Percentiles rank a stretch among this genome's conserved stretches.
These are phyloP conservation scores for Pseudopodoces humilis DNA, from an alignment of 2,113 vertebrate genomes.

Conservation along the genomic window DNA sequence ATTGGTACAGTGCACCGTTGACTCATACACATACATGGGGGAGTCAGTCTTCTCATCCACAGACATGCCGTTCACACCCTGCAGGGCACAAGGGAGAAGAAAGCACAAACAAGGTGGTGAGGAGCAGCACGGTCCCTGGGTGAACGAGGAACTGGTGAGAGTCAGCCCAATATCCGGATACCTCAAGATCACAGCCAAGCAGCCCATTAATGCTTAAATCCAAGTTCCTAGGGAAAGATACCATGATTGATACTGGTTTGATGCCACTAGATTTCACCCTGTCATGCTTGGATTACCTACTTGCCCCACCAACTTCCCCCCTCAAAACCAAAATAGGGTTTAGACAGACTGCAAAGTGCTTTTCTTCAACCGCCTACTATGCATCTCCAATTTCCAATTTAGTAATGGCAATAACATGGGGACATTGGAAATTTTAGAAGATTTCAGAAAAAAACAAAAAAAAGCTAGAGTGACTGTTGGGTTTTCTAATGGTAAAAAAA, in stretches of 20 bases:
- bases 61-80: constrained; percentile 99
- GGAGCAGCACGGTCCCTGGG: not conserved
- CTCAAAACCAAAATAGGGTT: not conserved
- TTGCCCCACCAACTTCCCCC: not conserved
- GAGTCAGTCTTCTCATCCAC: constrained; percentile 99
- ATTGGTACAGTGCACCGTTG: constrained; percentile 99
- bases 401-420: not conserved
- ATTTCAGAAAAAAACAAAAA: not conserved
- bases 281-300: not conserved
- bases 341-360: not conserved
- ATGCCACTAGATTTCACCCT: not conserved
- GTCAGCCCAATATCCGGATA: not conserved
- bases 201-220: not conserved
- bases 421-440: not conserved
- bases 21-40: constrained; percentile 99
- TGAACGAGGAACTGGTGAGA: rapidly evolving
- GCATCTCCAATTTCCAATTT: not conserved
- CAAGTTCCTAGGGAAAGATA: not conserved
- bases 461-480: not conserved
- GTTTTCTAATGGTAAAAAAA: not conserved
- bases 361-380: not conserved
- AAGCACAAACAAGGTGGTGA: not conserved
- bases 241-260: not conserved
- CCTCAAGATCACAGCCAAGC: not conserved
- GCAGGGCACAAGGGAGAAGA: constrained; percentile 74